Base-by-base conservation (phyloP, 2,888 invertebrate species). In the Papilio elwesi region DNA sequence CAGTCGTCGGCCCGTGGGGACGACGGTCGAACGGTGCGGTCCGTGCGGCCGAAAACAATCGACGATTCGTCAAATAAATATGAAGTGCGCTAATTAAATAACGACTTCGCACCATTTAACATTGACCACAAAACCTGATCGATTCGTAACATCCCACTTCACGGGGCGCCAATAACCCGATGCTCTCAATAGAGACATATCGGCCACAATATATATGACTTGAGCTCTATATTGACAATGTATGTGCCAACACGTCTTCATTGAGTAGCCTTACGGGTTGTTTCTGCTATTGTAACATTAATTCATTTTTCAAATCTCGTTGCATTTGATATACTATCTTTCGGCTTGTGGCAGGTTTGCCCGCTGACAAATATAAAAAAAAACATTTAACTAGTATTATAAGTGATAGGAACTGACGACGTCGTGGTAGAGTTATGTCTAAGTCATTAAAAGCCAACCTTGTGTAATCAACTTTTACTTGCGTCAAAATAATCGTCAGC, bases 401-500 rank as follows among this genome's bases (percentile, higher is more conserved):
- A 85, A 82, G 79, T 87, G 88, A 87, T 93, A 93, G 93, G 93
- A 93, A 93, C 93, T 93, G 91, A 84, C 63, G 55, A 55, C 52
- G 38, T 73, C 65, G 67, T 68, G 49, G 43, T 59, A 12, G 64
- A 43, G 49, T 38, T 71, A 67, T 43, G 51, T 52, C 51, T 51
- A 53, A 16, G 62, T 62, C 9, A 16, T 36, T 48, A 64, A 64
- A 64, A 64, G 63, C 26, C 47, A 64, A 48, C 47, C 47, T 48
- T 47, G 48, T 48, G 15, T 64, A 15, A 26, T 64, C 26, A 64
- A 64, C 59, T 59, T 59, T 59, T 59, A 59, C 59, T 59, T 59
- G 59, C 26, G 15, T 48, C 47, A 7, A 13, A 47, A 43, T 26
- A 48, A 47, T 84, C 82, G 80, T 84, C 82, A 85, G 84, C 82